Percentiles rank a stretch among this genome's conserved stretches.
Conservation (phyloP, 2,113 vertebrate species). For the Macroglossus sobrinus region DNA sequence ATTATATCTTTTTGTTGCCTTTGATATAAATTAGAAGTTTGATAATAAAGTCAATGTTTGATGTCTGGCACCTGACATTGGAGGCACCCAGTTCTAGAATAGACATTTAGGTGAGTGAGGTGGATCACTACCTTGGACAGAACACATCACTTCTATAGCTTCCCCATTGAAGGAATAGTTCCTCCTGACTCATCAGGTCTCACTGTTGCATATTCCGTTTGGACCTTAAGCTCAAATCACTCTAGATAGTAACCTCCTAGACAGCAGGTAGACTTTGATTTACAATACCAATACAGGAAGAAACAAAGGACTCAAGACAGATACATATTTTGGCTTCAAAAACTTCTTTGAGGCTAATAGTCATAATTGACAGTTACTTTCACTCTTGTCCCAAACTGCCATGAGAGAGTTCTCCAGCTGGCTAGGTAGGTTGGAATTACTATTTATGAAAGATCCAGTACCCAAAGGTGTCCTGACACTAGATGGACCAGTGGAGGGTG, state of each 20-base stretch:
- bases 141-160: not conserved
- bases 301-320: not conserved
- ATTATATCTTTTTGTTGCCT: not conserved
- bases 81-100: not conserved
- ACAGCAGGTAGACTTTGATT: not conserved
- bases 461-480: not conserved
- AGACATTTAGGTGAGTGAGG: not conserved
- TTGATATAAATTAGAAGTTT: not conserved
- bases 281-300: not conserved
- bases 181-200: not conserved
- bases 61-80: not conserved
- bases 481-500: not conserved
- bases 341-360: not conserved
- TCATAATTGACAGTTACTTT: not conserved
- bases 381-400: not conserved
- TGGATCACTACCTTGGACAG: not conserved
- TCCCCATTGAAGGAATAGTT: not conserved
- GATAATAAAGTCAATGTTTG: not conserved
- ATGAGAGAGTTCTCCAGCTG: not conserved
- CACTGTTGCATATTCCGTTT: not conserved
- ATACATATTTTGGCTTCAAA: not conserved
- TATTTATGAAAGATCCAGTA: not conserved
- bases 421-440: too few relatives aligned
- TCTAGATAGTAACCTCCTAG: not conserved
- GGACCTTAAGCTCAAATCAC: not conserved